Evolutionary conservation across 1,140 invertebrate genomes (phyloP).

Genomic region (Triops cancriformis): DNA sequence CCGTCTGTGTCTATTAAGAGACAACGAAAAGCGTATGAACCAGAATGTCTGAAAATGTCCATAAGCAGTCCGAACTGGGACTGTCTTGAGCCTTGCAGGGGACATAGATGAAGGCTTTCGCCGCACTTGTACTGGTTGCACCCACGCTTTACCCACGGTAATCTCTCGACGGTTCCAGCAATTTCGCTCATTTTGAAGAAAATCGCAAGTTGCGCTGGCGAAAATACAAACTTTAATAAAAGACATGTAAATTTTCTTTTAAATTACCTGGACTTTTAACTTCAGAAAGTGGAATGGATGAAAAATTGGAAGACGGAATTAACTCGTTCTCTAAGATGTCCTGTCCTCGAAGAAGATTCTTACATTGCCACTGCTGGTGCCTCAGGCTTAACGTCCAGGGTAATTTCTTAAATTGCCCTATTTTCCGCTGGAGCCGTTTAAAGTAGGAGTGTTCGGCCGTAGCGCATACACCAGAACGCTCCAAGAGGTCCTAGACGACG

Average conservation of each 20-base stretch:
- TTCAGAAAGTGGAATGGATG: not conserved
- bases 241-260: not conserved
- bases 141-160: not conserved
- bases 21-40: not conserved
- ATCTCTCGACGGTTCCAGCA: not conserved
- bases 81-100: not conserved
- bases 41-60: not conserved
- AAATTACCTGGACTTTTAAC: not conserved
- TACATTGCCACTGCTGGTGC: slow-evolving; percentile 17
- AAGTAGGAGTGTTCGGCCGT: slow-evolving; percentile 24
- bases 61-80: not conserved
- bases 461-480: slow-evolving; percentile 22
- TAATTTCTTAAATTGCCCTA: slow-evolving; percentile 7
- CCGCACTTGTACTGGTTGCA: not conserved
- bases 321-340: not conserved
- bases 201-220: not conserved
- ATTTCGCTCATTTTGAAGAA: not conserved
- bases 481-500: slow-evolving; percentile 18
- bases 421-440: slow-evolving; percentile 16
- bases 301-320: not conserved
- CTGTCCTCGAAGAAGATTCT: not conserved
- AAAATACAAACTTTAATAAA: not conserved
- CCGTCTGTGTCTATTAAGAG: not conserved
- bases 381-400: not conserved
- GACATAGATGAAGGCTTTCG: not conserved